A percentile compares a stretch with the other conserved stretches of the same genome.
Evolutionary conservation across 1,140 invertebrate species (phyloP).

Genomic region (Saccostrea glomerata): DNA sequence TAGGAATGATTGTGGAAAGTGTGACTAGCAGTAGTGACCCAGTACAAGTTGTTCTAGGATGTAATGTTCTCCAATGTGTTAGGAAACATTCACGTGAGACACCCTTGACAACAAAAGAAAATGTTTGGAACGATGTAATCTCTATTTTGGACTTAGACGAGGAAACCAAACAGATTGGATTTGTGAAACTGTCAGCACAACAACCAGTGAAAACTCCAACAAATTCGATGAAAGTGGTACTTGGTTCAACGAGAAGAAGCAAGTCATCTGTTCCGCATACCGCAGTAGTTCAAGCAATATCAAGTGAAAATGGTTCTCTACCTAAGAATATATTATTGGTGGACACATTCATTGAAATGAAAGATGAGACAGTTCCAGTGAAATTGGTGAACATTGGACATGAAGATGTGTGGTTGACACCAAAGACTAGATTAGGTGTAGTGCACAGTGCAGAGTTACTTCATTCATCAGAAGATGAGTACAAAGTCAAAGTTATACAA

Average conservation of each 20-base stretch:
- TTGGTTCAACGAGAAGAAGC: neutral
- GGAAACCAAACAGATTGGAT: neutral
- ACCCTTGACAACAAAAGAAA: neutral
- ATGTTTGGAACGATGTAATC: conserved; percentile 8
- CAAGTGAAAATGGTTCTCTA: no score
- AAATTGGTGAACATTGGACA: conserved; percentile 43
- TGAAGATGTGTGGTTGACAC: conserved; percentile 40
- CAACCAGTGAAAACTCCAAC: neutral
- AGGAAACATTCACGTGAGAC: neutral
- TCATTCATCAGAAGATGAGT: neutral
- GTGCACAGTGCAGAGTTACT: conserved; percentile 14
- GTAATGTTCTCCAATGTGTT: conserved; percentile 12
- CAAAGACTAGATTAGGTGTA: conserved; percentile 38
- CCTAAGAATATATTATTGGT: no score
- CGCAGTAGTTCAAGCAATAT: no score
- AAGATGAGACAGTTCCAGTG: no score
- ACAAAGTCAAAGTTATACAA: neutral
- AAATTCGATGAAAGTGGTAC: neutral
- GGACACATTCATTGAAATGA: no score
- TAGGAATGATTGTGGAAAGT: conserved; percentile 33
- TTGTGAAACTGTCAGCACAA: neutral
- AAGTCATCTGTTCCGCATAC: neutral
- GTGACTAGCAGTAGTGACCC: neutral
- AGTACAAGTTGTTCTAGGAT: neutral
- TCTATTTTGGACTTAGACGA: neutral